Evolutionary conservation across 2,113 vertebrate genomes (phyloP), one percentile per base, ranked within the genome.

Genomic region (Blennius ocellaris): DNA sequence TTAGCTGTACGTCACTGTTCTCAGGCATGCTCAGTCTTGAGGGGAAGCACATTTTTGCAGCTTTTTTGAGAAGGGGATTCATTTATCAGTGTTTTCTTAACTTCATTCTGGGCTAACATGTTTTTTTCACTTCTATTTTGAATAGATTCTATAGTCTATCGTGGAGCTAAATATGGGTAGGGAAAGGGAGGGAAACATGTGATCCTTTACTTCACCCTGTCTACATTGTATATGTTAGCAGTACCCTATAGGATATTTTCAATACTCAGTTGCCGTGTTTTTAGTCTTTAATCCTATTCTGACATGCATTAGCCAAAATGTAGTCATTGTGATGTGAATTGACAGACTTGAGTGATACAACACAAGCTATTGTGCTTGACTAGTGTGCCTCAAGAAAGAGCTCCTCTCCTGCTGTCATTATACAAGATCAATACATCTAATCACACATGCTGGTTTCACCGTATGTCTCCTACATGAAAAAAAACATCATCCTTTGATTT

Each of bases 401-500:
- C 21, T 45, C 11, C 11, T 45, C 12, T 14, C 12, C 45, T n/a
- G n/a, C 12, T 12, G 45, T 11, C n/a, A 7, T 12, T 30, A 30
- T 30, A 30, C 21, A 30, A 44, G 12, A 66, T 60, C 51, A 56
- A n/a, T 16, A 0, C 45, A 47, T 69, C 11, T 49, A 66, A 69
- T 69, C 44, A 68, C 10, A 72, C 7, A 65, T 49, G 45, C 8
- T 10, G 49, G 16, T 51, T 51, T 48, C 6, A 15, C n/a, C 1
- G 16, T 15, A 7, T 15, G 39, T 53, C 49, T 65, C 52, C 21
- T 37, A 14, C 39, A 38, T 12, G 12, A 30, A 43, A 21, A 43
- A 21, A 67, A 54, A 48, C 0, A 57, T 52, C 41, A 59, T 71
- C 43, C 50, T 75, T 44, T 56, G 38, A 69, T 66, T 82, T 14